Evolutionary conservation across 2,113 vertebrate genomes (phyloP).

Genomic region (Ginglymostoma cirratum): DNA sequence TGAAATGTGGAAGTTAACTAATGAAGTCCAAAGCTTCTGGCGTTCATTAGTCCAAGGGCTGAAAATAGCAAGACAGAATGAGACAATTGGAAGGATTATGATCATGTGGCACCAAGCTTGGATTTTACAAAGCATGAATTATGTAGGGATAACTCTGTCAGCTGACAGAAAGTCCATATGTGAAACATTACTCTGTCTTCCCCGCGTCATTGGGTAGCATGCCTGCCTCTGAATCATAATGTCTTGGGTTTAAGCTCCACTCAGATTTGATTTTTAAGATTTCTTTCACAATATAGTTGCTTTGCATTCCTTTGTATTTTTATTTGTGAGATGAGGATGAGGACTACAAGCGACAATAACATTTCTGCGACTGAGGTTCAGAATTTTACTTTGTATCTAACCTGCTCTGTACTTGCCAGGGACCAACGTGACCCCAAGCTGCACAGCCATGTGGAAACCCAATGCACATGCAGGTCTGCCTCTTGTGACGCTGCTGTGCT

Average conservation of each 20-base stretch:
- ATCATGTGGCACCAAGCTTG: not conserved
- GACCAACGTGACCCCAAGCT: not conserved
- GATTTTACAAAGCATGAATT: not conserved
- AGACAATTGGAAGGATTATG: not conserved
- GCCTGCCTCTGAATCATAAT: not conserved
- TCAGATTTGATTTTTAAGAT: not conserved
- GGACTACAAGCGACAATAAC: too few species aligned
- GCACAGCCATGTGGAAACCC: not conserved
- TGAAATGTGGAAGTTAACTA: not conserved
- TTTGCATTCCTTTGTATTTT: not conserved
- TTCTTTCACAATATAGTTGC: too few species aligned
- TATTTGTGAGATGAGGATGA: not conserved
- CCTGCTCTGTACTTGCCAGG: not conserved
- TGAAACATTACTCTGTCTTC: not conserved
- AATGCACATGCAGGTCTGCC: too few species aligned
- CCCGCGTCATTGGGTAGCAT: not conserved
- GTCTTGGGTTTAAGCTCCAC: not conserved
- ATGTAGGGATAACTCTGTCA: not conserved
- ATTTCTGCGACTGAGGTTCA: not conserved
- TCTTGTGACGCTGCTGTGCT: too few species aligned
- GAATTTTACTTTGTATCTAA: not conserved
- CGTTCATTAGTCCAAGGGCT: not conserved
- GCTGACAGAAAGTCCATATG: not conserved
- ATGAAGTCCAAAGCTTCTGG: not conserved
- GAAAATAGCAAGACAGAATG: not conserved